Percentiles rank a stretch among this genome's conserved stretches.
These are phyloP conservation scores for Drosophila stalkeri DNA, from an alignment of 2,888 invertebrate species.

Conservation along the genomic window DNA sequence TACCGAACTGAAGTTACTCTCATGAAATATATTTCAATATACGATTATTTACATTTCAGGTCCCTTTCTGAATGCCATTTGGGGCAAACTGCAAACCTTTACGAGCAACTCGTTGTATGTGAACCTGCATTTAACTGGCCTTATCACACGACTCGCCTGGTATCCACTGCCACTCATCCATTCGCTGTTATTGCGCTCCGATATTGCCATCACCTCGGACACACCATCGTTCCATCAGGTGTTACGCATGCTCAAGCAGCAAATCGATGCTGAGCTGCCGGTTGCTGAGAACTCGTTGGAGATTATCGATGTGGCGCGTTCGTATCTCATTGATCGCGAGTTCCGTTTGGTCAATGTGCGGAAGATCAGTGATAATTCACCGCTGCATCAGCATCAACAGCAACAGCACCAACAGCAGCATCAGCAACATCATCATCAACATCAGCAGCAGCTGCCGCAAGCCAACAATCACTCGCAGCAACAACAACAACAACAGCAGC, in stretches of 20 bases:
- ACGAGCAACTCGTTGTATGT: slow-evolving; percentile 93
- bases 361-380: slow-evolving; percentile 83
- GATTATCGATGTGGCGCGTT: slow-evolving; percentile 91
- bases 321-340: slow-evolving; percentile 92
- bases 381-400: slow-evolving; percentile 85
- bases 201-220: slow-evolving; percentile 94
- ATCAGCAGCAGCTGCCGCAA: slow-evolving; percentile 46
- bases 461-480: slow-evolving; percentile 40
- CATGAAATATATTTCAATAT: background rate
- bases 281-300: slow-evolving; percentile 86
- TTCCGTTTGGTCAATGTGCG: slow-evolving; percentile 90
- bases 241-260: slow-evolving; percentile 92
- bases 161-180: slow-evolving; percentile 95
- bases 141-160: slow-evolving; percentile 93
- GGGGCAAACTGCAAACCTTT: slow-evolving; percentile 93
- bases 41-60: slow-evolving; percentile 85
- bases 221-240: slow-evolving; percentile 96
- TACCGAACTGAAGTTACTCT: background rate
- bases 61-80: slow-evolving; percentile 92
- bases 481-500: slow-evolving; percentile 20
- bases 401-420: slow-evolving; percentile 83
- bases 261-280: slow-evolving; percentile 92
- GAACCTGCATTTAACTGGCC: slow-evolving; percentile 94
- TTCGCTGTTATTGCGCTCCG: slow-evolving; percentile 94
- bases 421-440: slow-evolving; percentile 75